Percentiles rank a stretch among this genome's conserved stretches.
Evolutionary conservation across 2,113 vertebrate genomes (phyloP).

Genomic region (Etia nguti): DNA sequence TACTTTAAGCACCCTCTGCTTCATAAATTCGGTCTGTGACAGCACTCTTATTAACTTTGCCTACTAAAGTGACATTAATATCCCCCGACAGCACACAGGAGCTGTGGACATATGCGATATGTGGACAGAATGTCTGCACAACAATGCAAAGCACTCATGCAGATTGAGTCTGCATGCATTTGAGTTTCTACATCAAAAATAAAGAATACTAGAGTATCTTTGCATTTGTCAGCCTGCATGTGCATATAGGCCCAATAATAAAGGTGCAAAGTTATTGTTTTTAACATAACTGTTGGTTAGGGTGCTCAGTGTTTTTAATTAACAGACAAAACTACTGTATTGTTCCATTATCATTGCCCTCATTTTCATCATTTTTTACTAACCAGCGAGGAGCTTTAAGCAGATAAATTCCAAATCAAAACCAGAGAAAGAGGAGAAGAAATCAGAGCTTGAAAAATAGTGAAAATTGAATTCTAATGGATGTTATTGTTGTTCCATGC

Average conservation of each 20-base stretch:
- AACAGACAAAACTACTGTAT: neutral
- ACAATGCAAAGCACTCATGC: neutral
- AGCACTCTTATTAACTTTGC: neutral
- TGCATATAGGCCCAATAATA: neutral
- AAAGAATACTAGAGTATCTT: neutral
- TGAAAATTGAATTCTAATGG: neutral
- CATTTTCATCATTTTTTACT: neutral
- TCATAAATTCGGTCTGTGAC: neutral
- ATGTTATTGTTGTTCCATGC: neutral
- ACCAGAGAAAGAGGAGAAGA: neutral
- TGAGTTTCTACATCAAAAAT: neutral
- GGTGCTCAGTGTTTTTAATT: neutral
- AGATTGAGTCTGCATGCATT: neutral
- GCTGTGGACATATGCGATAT: neutral
- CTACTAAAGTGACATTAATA: neutral
- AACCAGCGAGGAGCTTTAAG: neutral
- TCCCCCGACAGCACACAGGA: neutral
- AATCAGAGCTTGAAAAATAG: neutral
- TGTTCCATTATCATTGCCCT: neutral
- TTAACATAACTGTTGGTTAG: neutral
- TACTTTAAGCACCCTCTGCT: neutral
- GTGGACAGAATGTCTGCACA: neutral
- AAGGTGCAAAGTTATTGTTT: neutral
- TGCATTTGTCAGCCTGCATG: neutral
- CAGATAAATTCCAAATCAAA: neutral